phyloP scores from a whole-genome alignment of 2,888 invertebrate genomes.

The Diarsia brunnea region DNA sequence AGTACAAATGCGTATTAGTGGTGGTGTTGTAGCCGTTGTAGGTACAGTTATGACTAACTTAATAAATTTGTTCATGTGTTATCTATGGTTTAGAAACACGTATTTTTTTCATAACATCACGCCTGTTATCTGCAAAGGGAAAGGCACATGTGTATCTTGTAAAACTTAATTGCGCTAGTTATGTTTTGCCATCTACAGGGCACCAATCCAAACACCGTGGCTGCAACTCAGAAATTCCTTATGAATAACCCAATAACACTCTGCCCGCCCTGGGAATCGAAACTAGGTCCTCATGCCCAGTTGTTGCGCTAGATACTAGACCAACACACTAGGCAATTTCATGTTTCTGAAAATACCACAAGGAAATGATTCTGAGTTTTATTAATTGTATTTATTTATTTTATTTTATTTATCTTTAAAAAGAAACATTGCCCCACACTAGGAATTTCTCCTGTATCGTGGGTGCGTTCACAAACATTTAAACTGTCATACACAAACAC shows the following conservation, averaged over 20 bases:
- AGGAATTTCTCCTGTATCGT: no score
- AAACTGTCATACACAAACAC: no score
- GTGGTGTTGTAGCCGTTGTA: not conserved
- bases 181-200: no score
- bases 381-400: not conserved
- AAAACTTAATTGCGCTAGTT: not conserved
- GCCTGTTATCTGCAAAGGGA: not conserved
- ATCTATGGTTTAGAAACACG: not conserved
- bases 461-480: no score
- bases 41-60: not conserved
- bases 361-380: not conserved
- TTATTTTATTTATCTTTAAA: no score
- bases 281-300: not conserved
- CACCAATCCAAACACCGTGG: no score
- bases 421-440: no score
- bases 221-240: not conserved
- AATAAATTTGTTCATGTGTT: not conserved
- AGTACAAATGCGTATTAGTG: not conserved
- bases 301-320: not conserved
- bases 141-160: not conserved
- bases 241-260: not conserved
- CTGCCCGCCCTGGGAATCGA: not conserved
- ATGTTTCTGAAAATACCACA: no score
- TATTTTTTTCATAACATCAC: not conserved
- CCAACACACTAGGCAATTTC: not conserved